These are phyloP conservation scores for Hydrophis major DNA, from an alignment of 2,797 vertebrate species.

Conservation along the genomic window DNA sequence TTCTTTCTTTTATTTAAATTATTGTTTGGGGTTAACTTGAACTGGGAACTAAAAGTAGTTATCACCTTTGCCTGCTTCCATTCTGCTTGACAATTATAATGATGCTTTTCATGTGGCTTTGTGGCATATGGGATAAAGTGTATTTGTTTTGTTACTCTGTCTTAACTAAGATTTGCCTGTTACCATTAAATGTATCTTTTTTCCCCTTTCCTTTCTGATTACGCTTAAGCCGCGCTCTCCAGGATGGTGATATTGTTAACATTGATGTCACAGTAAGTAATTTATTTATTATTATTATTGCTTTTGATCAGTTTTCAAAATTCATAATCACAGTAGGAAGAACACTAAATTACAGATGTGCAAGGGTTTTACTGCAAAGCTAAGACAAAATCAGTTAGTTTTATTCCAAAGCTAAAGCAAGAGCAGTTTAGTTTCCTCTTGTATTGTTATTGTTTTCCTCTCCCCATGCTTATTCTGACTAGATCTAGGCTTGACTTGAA, in stretches of 20 bases:
- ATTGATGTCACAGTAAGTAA: constrained; percentile 84
- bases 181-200: constrained; percentile 61
- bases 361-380: constrained; percentile 85
- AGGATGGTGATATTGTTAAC: constrained; percentile 87
- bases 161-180: constrained; percentile 79
- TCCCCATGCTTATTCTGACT: constrained; percentile 84
- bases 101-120: constrained; percentile 73
- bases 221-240: constrained; percentile 80
- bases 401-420: constrained; percentile 81
- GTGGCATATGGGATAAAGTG: constrained; percentile 72
- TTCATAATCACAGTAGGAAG: constrained; percentile 83
- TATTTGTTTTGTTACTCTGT: constrained; percentile 73
- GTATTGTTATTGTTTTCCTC: constrained; percentile 59
- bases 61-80: constrained; percentile 69
- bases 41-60: constrained; percentile 71
- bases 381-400: constrained; percentile 82
- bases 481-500: constrained; percentile 85
- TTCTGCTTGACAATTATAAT: constrained; percentile 63
- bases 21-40: constrained; percentile 50
- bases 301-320: constrained; percentile 82
- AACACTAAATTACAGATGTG: constrained; percentile 83
- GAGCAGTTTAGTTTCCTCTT: constrained; percentile 88
- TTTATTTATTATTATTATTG: constrained; percentile 50
- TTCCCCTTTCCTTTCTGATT: constrained; percentile 59
- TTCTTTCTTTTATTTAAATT: constrained; percentile 60